A percentile compares a stretch with the other conserved stretches of the same genome.
phyloP scores from a whole-genome alignment of 2,888 invertebrate genomes.

The Melangyna quadrimaculata region DNA sequence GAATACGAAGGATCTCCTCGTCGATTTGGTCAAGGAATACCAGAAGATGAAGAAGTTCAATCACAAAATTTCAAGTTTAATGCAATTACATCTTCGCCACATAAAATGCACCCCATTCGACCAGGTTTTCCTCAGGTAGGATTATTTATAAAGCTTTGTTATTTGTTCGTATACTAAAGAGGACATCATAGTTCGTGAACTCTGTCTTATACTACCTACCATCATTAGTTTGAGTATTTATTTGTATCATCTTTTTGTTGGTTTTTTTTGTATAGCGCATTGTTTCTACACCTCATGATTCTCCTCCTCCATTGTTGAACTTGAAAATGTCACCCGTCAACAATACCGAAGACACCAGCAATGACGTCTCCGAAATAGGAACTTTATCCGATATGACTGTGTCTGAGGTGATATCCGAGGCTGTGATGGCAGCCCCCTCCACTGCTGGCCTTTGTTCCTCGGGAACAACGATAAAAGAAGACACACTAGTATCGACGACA shows the following conservation, averaged over 20 bases:
- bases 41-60: conserved; percentile 72
- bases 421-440: conserved; percentile 42
- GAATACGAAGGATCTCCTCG: conserved; percentile 95
- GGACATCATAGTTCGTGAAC: conserved; percentile 38
- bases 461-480: conserved; percentile 62
- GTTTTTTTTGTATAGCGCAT: conserved; percentile 76
- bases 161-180: not conserved
- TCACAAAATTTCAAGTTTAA: conserved; percentile 80
- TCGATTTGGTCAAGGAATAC: conserved; percentile 87
- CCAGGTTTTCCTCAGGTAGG: conserved; percentile 92
- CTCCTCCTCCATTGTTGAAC: conserved; percentile 75
- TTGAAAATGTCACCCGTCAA: conserved; percentile 76
- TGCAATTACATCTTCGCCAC: conserved; percentile 84
- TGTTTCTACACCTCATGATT: conserved; percentile 78
- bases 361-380: conserved; percentile 81
- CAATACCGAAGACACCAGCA: conserved; percentile 81
- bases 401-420: conserved; percentile 77
- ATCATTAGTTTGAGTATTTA: conserved; percentile 43
- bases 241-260: conserved; percentile 15
- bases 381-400: conserved; percentile 80
- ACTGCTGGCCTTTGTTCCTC: conserved; percentile 61
- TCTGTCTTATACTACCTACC: conserved; percentile 32
- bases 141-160: not conserved
- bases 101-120: conserved; percentile 88
- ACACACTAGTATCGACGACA: conserved; percentile 38